Conservation (phyloP, 2,888 invertebrate species). For the Orthonychiurus folsomi region DNA sequence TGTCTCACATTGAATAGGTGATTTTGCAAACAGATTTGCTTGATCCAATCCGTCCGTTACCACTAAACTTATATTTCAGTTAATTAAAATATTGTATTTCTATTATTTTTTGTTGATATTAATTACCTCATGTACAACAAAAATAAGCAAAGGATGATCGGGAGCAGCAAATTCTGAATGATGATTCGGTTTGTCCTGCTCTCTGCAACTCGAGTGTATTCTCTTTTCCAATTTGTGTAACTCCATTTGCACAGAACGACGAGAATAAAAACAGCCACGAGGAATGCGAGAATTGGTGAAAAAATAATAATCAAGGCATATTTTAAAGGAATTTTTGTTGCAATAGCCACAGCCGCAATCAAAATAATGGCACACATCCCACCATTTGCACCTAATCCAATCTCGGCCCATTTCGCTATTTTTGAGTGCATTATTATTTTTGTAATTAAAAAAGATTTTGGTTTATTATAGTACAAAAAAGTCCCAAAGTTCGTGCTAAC, state of each 20-base stretch:
- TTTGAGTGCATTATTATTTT: too few species aligned
- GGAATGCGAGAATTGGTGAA: background rate
- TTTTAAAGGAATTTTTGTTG: background rate
- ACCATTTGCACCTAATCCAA: background rate
- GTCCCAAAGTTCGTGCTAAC: too few species aligned
- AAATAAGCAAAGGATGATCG: background rate
- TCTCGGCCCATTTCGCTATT: background rate
- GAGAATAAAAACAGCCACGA: background rate
- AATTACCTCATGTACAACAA: background rate
- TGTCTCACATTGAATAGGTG: background rate
- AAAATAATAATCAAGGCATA: background rate
- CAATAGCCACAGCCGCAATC: background rate
- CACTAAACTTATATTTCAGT: too few species aligned
- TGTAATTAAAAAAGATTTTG: too few species aligned
- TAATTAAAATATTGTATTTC: too few species aligned
- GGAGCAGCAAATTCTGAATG: background rate
- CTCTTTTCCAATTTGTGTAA: background rate
- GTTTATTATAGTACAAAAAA: too few species aligned
- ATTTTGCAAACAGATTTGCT: background rate
- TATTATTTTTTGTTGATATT: too few species aligned
- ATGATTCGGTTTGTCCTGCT: background rate
- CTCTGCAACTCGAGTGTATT: background rate
- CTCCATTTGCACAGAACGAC: background rate
- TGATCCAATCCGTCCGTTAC: too few species aligned
- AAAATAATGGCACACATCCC: background rate